phyloP scores from a whole-genome alignment of 2,888 invertebrate genomes.

The Synanthedon andrenaeformis region DNA sequence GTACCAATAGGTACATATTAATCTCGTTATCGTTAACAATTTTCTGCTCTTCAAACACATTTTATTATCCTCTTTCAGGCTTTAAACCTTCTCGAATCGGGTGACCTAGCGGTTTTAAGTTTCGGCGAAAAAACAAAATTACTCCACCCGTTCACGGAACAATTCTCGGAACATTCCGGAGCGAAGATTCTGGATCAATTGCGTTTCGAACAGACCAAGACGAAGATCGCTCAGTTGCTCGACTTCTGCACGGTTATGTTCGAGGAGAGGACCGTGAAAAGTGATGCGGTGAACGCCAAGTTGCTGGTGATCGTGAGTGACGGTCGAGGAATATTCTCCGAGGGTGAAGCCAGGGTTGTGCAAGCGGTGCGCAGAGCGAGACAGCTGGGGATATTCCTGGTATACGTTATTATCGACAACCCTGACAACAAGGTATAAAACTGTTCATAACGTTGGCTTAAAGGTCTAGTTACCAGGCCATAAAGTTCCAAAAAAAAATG shows the following conservation, averaged over 20 bases:
- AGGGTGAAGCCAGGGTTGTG: conserved; percentile 81
- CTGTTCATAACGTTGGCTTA: conserved; percentile 7
- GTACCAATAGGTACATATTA: no score
- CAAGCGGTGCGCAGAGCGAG: conserved; percentile 85
- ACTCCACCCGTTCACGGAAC: conserved; percentile 89
- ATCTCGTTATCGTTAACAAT: no score
- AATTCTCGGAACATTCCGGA: conserved; percentile 89
- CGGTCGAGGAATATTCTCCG: conserved; percentile 91
- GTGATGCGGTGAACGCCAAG: conserved; percentile 78
- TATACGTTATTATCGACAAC: conserved; percentile 96
- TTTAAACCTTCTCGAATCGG: conserved; percentile 91
- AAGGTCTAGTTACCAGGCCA: no score
- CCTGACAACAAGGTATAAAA: conserved; percentile 82
- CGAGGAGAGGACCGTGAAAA: conserved; percentile 54
- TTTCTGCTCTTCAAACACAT: neutral
- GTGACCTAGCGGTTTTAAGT: conserved; percentile 90
- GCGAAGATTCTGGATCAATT: conserved; percentile 83
- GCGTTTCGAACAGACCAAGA: conserved; percentile 90
- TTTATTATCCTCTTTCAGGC: conserved; percentile 67
- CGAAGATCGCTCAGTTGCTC: conserved; percentile 85
- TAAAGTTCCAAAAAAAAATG: no score
- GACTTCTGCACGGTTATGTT: conserved; percentile 79
- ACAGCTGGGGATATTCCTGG: conserved; percentile 87
- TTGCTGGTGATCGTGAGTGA: conserved; percentile 94
- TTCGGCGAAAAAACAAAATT: conserved; percentile 88